A percentile compares a stretch with the other conserved stretches of the same genome.
Evolutionary conservation across 2,888 invertebrate species (phyloP).

Genomic region (Rhodophaea formosa): DNA sequence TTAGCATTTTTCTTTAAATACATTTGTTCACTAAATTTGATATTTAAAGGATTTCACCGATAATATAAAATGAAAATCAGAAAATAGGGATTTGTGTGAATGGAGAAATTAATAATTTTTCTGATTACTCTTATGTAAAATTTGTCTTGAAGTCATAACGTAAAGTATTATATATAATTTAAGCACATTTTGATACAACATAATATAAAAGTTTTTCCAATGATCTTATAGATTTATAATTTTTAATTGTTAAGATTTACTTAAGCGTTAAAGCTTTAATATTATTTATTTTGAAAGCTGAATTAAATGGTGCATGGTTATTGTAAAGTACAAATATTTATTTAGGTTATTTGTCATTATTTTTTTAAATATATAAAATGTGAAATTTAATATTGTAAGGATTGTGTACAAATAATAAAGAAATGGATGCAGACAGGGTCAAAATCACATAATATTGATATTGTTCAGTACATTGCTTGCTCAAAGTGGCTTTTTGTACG

Average conservation of each 20-base stretch:
- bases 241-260: constrained; percentile 27
- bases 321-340: constrained; percentile 24
- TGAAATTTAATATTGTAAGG: background rate
- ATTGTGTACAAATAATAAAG: constrained; percentile 30
- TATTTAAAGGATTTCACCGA: too few relatives aligned
- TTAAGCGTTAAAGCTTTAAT: constrained; percentile 28
- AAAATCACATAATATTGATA: background rate
- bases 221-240: constrained; percentile 40
- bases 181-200: background rate
- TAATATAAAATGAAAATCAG: too few relatives aligned
- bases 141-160: too few relatives aligned
- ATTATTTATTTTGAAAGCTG: constrained; percentile 48
- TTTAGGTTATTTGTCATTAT: constrained; percentile 26
- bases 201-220: constrained; percentile 41
- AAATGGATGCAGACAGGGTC: constrained; percentile 53
- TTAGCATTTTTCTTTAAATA: too few relatives aligned
- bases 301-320: constrained; percentile 62
- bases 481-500: background rate
- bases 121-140: too few relatives aligned
- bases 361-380: constrained; percentile 18
- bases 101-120: too few relatives aligned
- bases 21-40: too few relatives aligned
- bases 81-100: too few relatives aligned
- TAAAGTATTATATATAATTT: too few relatives aligned
- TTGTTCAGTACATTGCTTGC: background rate